Evolutionary conservation across 2,888 invertebrate genomes (phyloP), one percentile per base, ranked within the genome.

Genomic region (Abscondita cerata): DNA sequence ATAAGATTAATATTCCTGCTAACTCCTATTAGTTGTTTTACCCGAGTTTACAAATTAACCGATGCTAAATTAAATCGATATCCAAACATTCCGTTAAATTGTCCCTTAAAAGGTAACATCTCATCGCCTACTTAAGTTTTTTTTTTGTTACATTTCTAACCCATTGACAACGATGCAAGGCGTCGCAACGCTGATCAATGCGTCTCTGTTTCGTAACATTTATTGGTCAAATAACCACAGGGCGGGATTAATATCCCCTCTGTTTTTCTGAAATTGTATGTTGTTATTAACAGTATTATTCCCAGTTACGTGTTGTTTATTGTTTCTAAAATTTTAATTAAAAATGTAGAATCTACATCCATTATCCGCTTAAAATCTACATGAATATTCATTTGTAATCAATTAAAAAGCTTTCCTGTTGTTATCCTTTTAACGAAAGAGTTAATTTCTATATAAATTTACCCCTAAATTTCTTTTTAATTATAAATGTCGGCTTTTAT

Each of bases 1-100:
- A 75, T 78, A 51, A 50, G 59, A 78, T 79, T 78, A 78, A 78
- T 78, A 77, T 76, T 73, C 72, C 38, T 52, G 59, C 53, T 56
- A 51, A 61, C 56, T 36, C 56, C 38, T 47, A 55, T 56, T 55
- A 60, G 56, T 47, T 41, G 61, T 47, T 61, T 60, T 52, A 61
- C 56, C 33, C 38, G 33, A 56, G 61, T 61, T 61, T 56, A 38
- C 52, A 56, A 60, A 61, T 61, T 61, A 56, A 52, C 31, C 36
- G 48, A 41, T 33, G 51, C 34, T n/a, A n/a, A 31, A 51, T 33
- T 51, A 12, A 33, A 51, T 51, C 18, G 18, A 34, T 51, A 34
- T 11, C 16, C 15, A 25, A 25, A 25, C 25, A 11, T 50, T 16
- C 33, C 13, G 16, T 38, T 52, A 48, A 58, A 58, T 19, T 13